These are phyloP conservation scores for Babylonia areolata DNA, from an alignment of 1,140 invertebrate species.

Conservation along the genomic window DNA sequence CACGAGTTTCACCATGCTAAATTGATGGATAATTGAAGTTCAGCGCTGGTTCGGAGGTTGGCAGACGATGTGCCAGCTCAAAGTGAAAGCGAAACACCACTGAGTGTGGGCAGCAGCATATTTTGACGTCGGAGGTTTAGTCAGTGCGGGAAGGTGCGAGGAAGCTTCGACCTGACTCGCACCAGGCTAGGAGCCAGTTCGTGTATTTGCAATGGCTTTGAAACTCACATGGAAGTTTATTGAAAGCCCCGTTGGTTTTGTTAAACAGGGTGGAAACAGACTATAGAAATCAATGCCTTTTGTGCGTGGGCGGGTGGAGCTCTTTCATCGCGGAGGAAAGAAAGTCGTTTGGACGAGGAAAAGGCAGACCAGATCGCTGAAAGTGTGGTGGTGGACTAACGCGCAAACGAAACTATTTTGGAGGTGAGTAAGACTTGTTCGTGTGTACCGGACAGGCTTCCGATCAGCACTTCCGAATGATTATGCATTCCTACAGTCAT, in stretches of 20 bases:
- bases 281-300: not conserved
- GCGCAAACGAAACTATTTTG: not conserved
- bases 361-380: not conserved
- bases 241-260: not conserved
- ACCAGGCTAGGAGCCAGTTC: not conserved
- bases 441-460: not conserved
- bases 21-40: no score
- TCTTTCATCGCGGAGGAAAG: not conserved
- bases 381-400: not conserved
- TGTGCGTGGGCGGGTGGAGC: not conserved
- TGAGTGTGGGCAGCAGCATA: no score
- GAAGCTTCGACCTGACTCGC: no score
- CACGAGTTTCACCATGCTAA: no score
- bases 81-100: no score
- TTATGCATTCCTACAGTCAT: not conserved
- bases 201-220: not conserved
- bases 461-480: not conserved
- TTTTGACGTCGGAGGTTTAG: no score
- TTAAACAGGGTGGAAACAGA: not conserved
- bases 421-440: not conserved
- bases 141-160: no score
- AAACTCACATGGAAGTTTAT: not conserved
- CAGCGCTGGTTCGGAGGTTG: no score
- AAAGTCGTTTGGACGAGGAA: not conserved
- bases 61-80: no score